Base-by-base conservation (phyloP, 1,140 invertebrate species). In the Coelopa frigida region DNA sequence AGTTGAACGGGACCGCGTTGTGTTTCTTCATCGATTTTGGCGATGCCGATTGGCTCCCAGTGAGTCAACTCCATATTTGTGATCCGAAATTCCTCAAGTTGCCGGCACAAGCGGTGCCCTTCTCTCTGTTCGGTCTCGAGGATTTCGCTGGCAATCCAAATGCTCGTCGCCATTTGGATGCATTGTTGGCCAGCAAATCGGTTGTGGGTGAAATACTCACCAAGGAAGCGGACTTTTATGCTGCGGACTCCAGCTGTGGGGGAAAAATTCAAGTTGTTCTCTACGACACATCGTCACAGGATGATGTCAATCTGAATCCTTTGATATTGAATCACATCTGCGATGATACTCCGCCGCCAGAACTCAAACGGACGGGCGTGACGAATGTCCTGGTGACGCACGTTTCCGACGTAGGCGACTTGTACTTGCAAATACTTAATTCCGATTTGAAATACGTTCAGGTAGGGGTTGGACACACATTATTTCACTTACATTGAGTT, bases 1-100 rank as follows among this genome's bases (percentile, higher is more conserved):
- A 37, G 12, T 47, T 51, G 6, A 50, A 56, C 24, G 46, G 44
- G 2, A 56, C 39, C 5, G 59, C 58, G 14, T 42, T 50, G 2
- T 69, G 63, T n/a, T 67, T 65, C 29, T 66, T 62, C 33, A 54
- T 70, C 7, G 67, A 70, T 52, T 65, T 60, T 44, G 66, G 67
- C 0, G 67, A 70, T 42, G 48, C 54, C 12, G 56, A 58, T 10
- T 48, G 36, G 40, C 55, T 68, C 22, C 17, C 52, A 0, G 54
- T 54, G 5, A 50, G 52, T 18, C 31, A 56, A 4, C 46, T 70
- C 2, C 53, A 53, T 33, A 5, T 48, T 18, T 66, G 66, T 37
- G 49, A 58, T 3, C 8, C 53, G 0, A 42, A 57, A 17, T 68
- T 66, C 32, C 38, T 68, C 12, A 41, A 42, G 15, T 53, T 70